Percentiles rank a stretch among this genome's conserved stretches.
These are phyloP conservation scores for Gymnarchus niloticus DNA, from an alignment of 2,113 vertebrate species.

Conservation along the genomic window DNA sequence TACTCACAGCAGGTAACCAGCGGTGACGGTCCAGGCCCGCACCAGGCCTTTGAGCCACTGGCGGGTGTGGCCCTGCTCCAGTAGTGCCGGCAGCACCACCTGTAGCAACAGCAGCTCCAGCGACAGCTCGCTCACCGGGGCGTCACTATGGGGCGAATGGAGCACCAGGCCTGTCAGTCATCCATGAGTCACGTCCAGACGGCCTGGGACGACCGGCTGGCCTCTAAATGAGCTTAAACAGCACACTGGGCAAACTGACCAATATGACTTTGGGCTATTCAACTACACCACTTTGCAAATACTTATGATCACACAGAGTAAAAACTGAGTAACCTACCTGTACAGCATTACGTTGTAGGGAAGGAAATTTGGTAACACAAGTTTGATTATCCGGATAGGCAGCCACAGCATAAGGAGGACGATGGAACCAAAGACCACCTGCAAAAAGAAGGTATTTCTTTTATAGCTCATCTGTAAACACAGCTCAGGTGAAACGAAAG, in stretches of 20 bases:
- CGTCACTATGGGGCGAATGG: constrained; percentile 70
- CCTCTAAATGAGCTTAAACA: background rate
- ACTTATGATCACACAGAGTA: background rate
- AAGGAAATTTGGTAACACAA: constrained; percentile 81
- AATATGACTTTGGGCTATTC: background rate
- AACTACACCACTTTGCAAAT: background rate
- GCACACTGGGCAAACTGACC: background rate
- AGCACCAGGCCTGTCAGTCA: background rate
- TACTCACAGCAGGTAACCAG: constrained; percentile 90
- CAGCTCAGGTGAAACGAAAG: too few relatives aligned
- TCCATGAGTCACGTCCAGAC: background rate
- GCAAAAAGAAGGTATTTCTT: constrained; percentile 12
- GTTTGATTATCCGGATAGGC: constrained; percentile 89
- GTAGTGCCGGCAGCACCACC: constrained; percentile 93
- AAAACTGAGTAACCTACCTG: constrained; percentile 64
- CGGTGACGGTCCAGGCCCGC: constrained; percentile 91
- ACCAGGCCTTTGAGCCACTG: constrained; percentile 98
- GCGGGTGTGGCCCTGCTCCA: constrained; percentile 94
- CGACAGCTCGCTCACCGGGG: constrained; percentile 95
- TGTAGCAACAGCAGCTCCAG: constrained; percentile 92
- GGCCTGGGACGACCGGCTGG: background rate
- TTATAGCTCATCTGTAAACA: background rate
- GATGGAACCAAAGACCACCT: constrained; percentile 97
- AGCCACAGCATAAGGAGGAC: constrained; percentile 98
- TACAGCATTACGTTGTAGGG: constrained; percentile 98